Base-by-base conservation (phyloP, 2,888 invertebrate species). In the Ectemnius continuus region DNA sequence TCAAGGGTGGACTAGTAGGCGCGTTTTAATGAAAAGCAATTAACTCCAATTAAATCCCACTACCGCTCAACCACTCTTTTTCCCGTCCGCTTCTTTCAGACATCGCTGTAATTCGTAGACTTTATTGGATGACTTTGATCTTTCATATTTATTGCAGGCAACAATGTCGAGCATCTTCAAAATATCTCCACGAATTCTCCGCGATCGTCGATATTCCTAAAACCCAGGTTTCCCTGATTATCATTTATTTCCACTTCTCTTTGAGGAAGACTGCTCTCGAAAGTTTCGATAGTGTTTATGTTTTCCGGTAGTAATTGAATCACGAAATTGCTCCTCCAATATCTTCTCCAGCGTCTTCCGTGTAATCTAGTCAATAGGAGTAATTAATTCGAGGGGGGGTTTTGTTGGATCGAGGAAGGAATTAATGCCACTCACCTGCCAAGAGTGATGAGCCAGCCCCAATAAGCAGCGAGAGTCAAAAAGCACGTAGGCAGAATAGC, bases 401-500 rank as follows among this genome's bases (percentile, higher is more conserved):
- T 4, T 26, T 8, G 6, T 23, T 23, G 23, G 3, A 3, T 2
- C 3, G 3, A 3, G 3, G 28, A 20, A 6, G 14, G 4, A 16
- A 26, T 59, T 28, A 28, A 47, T 46, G 28, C n/a, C 13, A 23
- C 67, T 70, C 83, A 91, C 90, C 91, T 90, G 79, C 88, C 88
- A 65, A 91, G 81, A 23, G 90, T 89, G 59, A 90, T 83, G 16
- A 91, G 79, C 90, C 90, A 90, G 61, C 90, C 88, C 90, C 90
- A 90, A 69, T 90, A 91, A 36, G 90, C 91, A 16, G 90, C 84
- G 18, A 91, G 77, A 8, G 90, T 90, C 8, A 90, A 73, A 13
- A 86, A 87, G 65, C 91, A 90, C 8, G 90, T 90, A 4, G 90
- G 91, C 5, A 91, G 73, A 88, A 91, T 90, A 2, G 89, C 90